Evolutionary conservation across 2,888 invertebrate genomes (phyloP).

Genomic region (Geophilus truncorum): DNA sequence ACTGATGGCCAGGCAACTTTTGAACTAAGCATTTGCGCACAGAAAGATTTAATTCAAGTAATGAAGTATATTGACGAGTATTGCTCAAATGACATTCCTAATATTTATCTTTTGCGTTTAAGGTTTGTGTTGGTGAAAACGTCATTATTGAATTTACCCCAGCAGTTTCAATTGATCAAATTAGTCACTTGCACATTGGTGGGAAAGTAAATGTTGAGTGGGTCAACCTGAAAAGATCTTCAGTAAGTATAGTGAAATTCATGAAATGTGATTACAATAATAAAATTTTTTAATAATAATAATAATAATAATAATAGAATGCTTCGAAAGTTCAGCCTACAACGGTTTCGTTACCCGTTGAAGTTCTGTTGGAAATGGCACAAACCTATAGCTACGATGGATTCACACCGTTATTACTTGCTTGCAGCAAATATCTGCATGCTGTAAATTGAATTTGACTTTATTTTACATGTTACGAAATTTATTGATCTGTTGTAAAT

Average conservation of each 20-base stretch:
- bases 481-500: not conserved
- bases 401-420: slow-evolving; percentile 46
- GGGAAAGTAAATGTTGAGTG: slow-evolving; percentile 32
- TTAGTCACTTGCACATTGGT: slow-evolving; percentile 32
- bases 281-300: no score
- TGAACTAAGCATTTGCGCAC: slow-evolving; percentile 33
- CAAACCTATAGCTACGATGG: slow-evolving; percentile 45
- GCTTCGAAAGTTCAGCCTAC: slow-evolving; percentile 32
- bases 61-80: no score
- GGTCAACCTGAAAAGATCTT: slow-evolving; percentile 34
- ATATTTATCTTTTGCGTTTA: not conserved
- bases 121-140: slow-evolving; percentile 34
- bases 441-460: slow-evolving; percentile 34
- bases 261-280: no score
- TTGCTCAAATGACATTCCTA: not conserved
- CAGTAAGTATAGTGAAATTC: no score
- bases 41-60: slow-evolving; percentile 34
- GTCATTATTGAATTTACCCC: slow-evolving; percentile 33
- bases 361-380: slow-evolving; percentile 44
- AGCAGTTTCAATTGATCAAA: slow-evolving; percentile 32
- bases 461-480: not conserved
- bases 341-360: slow-evolving; percentile 35
- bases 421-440: slow-evolving; percentile 42
- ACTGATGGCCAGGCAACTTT: slow-evolving; percentile 33
- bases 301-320: no score